Base-by-base conservation (phyloP, 2,888 invertebrate genomes). In the Andrena minutula region DNA sequence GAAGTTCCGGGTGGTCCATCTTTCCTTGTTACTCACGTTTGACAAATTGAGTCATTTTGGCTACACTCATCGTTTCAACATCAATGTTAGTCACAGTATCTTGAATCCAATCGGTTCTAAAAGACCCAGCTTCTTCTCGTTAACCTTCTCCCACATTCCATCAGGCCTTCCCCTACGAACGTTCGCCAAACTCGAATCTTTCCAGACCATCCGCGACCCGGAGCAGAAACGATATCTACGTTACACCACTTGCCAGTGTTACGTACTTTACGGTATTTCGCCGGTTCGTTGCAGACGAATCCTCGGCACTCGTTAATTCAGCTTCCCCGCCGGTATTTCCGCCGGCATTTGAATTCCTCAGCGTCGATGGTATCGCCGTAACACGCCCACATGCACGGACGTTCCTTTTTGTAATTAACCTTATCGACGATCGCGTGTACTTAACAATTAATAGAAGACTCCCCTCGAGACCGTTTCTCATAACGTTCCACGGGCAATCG, bases 391-490 rank as follows among this genome's bases (percentile, higher is more conserved):
- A 35, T 60, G 16, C 53, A 20, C 28, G 16, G n/a, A 10, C 6
- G 49, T 63, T 61, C 51, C 61, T 49, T 41, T 41, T 68, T 56
- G 49, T 49, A 76, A 77, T 68, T 68, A 66, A 77, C n/a, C 20
- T 72, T 77, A 68, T 80, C 68, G 41, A 20, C 23, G 26, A 64
- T 72, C 72, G 56, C n/a, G 56, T 23, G 61, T 32, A 10, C 41
- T 56, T 71, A 79, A 53, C 51, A 66, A 83, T 72, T 71, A 75
- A 81, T 73, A 56, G 56, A 20, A 8, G 23, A 70, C 56, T 68
- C 30, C 61, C 10, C 47, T 16, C 32, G 28, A 53, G 47, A 41
- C 30, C 63, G 74, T 79, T 70, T 66, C 72, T 58, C 23, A 12
- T 64, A 65, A 61, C 53, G 12, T 73, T 63, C 16, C n/a, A 4